A percentile compares a stretch with the other conserved stretches of the same genome.
Evolutionary conservation across 2,113 vertebrate genomes (phyloP).

Genomic region (Muntiacus muntjak): DNA sequence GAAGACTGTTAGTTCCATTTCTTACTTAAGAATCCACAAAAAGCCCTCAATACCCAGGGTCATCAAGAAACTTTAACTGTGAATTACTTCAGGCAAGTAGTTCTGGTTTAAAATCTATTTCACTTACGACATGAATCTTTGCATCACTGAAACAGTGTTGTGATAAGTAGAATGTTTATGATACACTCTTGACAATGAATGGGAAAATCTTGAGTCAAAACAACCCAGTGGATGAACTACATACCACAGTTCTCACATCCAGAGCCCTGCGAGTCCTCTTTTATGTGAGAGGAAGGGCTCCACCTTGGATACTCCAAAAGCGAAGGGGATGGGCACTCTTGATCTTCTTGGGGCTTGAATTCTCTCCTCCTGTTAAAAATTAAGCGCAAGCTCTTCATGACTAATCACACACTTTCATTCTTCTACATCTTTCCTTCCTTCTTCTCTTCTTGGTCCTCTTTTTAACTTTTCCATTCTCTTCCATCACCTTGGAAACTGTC

Average conservation of each 20-base stretch:
- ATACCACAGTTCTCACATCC: not conserved
- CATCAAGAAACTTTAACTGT: not conserved
- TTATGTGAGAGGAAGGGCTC: not conserved
- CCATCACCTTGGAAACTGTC: not conserved
- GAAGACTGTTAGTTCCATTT: not conserved
- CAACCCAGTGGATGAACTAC: not conserved
- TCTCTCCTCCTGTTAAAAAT: not conserved
- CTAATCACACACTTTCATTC: not conserved
- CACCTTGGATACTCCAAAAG: not conserved
- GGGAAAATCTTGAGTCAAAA: not conserved
- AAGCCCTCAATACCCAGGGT: not conserved
- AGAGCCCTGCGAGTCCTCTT: not conserved
- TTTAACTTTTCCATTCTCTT: not conserved
- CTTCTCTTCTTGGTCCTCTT: not conserved
- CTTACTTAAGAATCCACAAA: not conserved
- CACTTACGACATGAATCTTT: not conserved
- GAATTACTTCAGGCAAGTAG: not conserved
- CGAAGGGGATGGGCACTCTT: rapidly evolving
- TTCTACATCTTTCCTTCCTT: not conserved
- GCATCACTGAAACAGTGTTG: not conserved
- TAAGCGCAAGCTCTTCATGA: not conserved
- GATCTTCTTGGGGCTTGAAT: not conserved
- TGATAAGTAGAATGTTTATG: not conserved
- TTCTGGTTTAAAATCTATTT: not conserved
- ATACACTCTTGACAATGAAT: not conserved